phyloP scores from a whole-genome alignment of 1,140 invertebrate genomes.

The Nephotettix cincticeps region DNA sequence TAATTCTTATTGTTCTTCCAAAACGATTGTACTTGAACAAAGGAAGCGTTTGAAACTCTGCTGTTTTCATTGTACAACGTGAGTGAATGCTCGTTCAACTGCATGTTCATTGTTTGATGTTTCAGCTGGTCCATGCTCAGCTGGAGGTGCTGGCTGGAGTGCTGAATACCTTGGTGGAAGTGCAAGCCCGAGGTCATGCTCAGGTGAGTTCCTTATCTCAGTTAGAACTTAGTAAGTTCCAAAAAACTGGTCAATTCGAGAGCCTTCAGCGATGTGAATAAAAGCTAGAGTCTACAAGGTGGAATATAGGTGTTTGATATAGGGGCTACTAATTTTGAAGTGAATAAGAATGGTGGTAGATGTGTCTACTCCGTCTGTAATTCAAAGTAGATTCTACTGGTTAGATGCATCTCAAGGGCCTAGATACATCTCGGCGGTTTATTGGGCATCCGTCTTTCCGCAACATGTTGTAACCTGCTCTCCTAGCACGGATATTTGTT shows the following conservation, averaged over 20 bases:
- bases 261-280: neutral
- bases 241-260: slow-evolving; percentile 6
- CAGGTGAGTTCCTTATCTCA: slow-evolving; percentile 53
- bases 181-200: slow-evolving; percentile 60
- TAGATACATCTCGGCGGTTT: no score
- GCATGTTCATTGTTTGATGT: no score
- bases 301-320: neutral
- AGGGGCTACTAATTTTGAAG: neutral
- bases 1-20: no score
- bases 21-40: no score
- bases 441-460: no score
- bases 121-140: slow-evolving; percentile 60
- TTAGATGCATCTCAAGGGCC: neutral
- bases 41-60: no score
- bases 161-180: slow-evolving; percentile 59
- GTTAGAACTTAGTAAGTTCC: slow-evolving; percentile 11
- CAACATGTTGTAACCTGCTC: no score
- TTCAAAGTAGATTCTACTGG: no score
- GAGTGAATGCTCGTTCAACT: no score
- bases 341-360: slow-evolving; percentile 10
- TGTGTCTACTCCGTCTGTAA: neutral
- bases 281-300: neutral
- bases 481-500: no score
- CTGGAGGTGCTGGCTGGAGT: slow-evolving; percentile 65
- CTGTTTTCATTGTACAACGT: no score